A percentile compares a stretch with the other conserved stretches of the same genome.
These are phyloP conservation scores for Cygnus olor DNA, from an alignment of 2,797 vertebrate species.

Conservation along the genomic window DNA sequence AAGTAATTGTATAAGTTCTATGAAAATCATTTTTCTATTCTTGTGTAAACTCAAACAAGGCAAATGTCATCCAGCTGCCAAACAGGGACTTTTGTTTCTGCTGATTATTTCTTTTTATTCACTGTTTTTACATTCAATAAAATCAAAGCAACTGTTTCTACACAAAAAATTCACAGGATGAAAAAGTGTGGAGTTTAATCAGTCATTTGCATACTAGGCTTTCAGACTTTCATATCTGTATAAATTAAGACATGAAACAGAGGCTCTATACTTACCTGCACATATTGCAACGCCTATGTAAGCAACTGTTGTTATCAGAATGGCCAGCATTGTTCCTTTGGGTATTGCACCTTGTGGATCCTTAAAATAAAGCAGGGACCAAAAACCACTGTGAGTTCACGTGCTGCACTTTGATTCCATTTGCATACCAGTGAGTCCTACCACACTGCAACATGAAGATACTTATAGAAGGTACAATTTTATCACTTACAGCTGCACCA, in stretches of 20 bases:
- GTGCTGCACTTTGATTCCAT: background rate
- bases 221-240: background rate
- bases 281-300: conserved; percentile 90
- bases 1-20: background rate
- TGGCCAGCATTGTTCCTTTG: conserved; percentile 95
- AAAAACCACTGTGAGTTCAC: background rate
- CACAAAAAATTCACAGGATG: background rate
- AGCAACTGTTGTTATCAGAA: conserved; percentile 89
- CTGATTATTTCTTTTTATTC: background rate
- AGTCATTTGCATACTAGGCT: background rate
- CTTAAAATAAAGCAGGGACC: conserved; percentile 73
- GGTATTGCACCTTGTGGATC: conserved; percentile 92
- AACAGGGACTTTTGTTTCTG: background rate
- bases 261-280: conserved; percentile 84
- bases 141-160: background rate
- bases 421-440: background rate
- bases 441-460: background rate
- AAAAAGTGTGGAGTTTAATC: background rate
- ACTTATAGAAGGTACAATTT: background rate
- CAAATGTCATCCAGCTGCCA: background rate
- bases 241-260: background rate
- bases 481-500: background rate
- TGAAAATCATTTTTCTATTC: background rate
- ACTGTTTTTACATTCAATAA: background rate
- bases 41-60: background rate